Conservation (phyloP, 2,113 vertebrate genomes). For the Rhabdomys dilectus region DNA sequence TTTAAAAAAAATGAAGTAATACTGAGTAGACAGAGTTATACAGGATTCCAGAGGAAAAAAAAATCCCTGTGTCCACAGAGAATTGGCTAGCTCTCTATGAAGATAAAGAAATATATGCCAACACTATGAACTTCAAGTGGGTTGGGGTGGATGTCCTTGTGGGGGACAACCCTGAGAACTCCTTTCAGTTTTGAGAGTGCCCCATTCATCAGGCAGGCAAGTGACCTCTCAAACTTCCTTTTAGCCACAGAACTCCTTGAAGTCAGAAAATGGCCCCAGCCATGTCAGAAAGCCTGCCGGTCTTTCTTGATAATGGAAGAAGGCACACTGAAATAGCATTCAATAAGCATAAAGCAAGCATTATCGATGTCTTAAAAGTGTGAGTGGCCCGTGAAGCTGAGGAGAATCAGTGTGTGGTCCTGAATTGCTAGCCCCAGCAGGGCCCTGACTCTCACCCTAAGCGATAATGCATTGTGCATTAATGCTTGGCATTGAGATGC, state of each 20-base stretch:
- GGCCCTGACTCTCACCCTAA: conserved; percentile 63
- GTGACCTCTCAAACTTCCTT: conserved; percentile 55
- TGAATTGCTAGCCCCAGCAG: conserved; percentile 63
- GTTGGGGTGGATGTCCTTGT: neutral
- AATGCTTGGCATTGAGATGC: conserved; percentile 71
- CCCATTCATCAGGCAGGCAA: neutral
- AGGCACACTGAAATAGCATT: conserved; percentile 73
- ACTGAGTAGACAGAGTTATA: neutral
- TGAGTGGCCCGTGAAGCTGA: conserved; percentile 67
- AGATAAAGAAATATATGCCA: neutral
- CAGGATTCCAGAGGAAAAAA: neutral
- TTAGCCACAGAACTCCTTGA: conserved; percentile 38
- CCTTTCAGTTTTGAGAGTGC: neutral
- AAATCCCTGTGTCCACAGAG: neutral
- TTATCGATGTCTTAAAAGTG: conserved; percentile 81
- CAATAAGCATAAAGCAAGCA: conserved; percentile 78
- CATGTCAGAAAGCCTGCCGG: conserved; percentile 58
- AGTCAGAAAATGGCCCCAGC: conserved; percentile 43
- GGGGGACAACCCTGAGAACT: neutral
- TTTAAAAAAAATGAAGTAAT: neutral
- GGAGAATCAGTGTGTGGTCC: conserved; percentile 39
- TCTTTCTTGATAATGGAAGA: conserved; percentile 67
- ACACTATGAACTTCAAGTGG: neutral
- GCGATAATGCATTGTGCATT: conserved; percentile 83
- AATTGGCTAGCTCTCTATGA: neutral